Evolutionary conservation across 2,113 vertebrate species (phyloP).

Genomic region (Apteryx mantelli): DNA sequence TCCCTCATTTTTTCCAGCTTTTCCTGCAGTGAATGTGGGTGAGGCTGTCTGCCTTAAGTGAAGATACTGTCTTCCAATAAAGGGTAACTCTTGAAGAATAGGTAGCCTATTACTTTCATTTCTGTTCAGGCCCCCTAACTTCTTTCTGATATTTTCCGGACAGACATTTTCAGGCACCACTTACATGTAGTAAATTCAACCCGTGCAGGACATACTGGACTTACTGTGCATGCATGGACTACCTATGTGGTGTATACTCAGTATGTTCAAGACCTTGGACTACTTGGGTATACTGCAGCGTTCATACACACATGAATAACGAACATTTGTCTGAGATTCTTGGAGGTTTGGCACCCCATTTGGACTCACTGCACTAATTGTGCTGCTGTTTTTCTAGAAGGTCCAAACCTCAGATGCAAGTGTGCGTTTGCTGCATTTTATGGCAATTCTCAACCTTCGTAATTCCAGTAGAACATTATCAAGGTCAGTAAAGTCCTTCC

Average conservation of each 20-base stretch:
- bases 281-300: neutral
- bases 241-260: neutral
- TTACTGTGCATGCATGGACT: neutral
- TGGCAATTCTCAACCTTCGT: neutral
- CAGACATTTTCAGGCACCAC: neutral
- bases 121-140: neutral
- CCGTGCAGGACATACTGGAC: neutral
- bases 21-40: neutral
- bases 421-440: neutral
- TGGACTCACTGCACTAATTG: neutral
- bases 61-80: neutral
- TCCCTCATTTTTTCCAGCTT: neutral
- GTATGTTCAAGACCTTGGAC: neutral
- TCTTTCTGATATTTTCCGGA: neutral
- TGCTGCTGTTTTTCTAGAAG: neutral
- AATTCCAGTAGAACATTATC: neutral
- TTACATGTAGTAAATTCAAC: neutral
- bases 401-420: neutral
- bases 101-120: neutral
- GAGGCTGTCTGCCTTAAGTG: neutral
- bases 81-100: neutral
- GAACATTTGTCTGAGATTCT: neutral
- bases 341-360: neutral
- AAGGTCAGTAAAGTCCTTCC: neutral
- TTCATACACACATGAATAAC: neutral